phyloP scores from a whole-genome alignment of 1,140 invertebrate genomes.

The Portunus trituberculatus region DNA sequence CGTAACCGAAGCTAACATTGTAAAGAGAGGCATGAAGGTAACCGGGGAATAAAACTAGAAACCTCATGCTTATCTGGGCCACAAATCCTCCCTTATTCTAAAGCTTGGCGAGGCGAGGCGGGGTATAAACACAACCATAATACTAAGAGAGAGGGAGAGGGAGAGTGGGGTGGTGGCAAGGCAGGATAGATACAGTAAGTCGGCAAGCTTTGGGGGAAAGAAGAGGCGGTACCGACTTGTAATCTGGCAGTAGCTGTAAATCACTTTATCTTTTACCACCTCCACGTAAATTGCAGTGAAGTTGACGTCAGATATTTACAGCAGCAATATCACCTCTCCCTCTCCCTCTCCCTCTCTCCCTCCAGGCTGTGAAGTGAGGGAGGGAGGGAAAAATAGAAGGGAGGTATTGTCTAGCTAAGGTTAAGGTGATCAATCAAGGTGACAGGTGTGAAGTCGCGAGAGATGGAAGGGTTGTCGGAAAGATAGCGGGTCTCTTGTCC shows the following conservation, averaged over 20 bases:
- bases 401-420: not conserved
- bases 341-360: not conserved
- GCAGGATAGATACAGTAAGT: not conserved
- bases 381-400: not conserved
- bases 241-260: not conserved
- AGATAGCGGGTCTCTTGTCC: not conserved
- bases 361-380: not conserved
- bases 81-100: not conserved
- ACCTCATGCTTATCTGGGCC: not conserved
- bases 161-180: not conserved
- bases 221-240: not conserved
- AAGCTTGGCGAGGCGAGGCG: not conserved
- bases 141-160: not conserved
- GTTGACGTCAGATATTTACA: not conserved
- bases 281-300: not conserved
- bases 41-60: not conserved
- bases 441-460: not conserved
- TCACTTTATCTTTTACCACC: conserved; percentile 22
- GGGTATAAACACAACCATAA: not conserved
- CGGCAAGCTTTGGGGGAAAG: not conserved
- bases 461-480: not conserved
- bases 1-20: not conserved
- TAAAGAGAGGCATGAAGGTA: not conserved
- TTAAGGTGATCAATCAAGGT: not conserved
- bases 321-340: not conserved